Conservation (phyloP, 2,113 vertebrate species). For the Poicephalus gulielmi region DNA sequence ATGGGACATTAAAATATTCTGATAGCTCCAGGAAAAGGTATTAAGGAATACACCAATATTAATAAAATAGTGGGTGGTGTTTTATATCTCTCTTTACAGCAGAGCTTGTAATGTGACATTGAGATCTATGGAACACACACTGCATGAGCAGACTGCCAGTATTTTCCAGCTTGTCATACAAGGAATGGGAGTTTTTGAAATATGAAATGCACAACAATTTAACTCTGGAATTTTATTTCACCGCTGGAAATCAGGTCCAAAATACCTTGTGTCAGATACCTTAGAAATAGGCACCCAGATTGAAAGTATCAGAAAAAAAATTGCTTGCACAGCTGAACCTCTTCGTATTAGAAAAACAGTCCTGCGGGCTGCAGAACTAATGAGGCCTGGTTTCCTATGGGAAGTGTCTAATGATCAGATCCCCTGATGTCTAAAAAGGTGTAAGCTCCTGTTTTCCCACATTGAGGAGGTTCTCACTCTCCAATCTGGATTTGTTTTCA, state of each 20-base stretch:
- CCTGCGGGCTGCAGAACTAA: neutral
- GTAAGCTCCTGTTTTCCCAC: neutral
- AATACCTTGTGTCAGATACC: neutral
- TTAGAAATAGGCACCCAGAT: neutral
- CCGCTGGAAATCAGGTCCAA: neutral
- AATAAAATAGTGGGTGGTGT: neutral
- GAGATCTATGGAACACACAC: neutral
- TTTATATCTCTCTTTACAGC: neutral
- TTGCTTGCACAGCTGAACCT: neutral
- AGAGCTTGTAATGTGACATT: neutral
- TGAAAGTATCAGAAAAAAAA: neutral
- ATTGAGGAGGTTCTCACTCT: neutral
- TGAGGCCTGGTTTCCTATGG: constrained; percentile 2
- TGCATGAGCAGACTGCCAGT: neutral
- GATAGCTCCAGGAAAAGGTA: neutral
- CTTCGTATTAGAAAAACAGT: constrained; percentile 20
- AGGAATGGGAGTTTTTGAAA: neutral
- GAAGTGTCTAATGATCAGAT: neutral
- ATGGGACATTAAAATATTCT: constrained; percentile 7
- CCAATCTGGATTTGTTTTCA: neutral
- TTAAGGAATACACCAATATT: neutral
- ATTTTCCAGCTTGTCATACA: neutral
- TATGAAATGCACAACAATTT: neutral
- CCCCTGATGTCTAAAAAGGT: neutral
- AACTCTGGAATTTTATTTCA: neutral